Base-by-base conservation (phyloP, 1,140 invertebrate species). In the Rhynchophorus ferrugineus region DNA sequence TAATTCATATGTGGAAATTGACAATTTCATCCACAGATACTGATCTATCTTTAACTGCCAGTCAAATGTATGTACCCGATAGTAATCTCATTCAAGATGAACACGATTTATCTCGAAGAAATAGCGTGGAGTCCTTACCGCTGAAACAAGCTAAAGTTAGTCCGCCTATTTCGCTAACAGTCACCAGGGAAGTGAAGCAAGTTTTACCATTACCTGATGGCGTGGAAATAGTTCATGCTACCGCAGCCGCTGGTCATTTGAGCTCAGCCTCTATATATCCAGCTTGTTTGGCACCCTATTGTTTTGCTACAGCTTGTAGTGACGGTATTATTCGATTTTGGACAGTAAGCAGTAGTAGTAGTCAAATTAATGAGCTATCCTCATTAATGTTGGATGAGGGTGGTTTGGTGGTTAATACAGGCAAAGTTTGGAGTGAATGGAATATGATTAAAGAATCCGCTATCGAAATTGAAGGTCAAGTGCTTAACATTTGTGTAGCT, bases 201-300 rank as follows among this genome's bases (percentile, higher is more conserved):
- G 61, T 85, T 42, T 72, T 97, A 33, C 83, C 87, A 0, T 69
- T 97, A 16, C 92, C 92, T 0, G 83, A 89, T 51, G 90, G 87
- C 21, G 91, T 97, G 9, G 88, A 93, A 68, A 85, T 96, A 3
- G 83, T 94, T 45, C 88, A 92, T 70, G 93, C 92, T 1, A 82
- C 89, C 0, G 90, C 93, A 3, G 90, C 95, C 1, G 95, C 94
- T 3, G 95, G 95, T 1, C 95, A 99, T 73, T 73, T 98, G 17
- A 95, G 93, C 67, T 97, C 94, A n/a, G 92, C 95, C 1, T 95
- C 92, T 24, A 95, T 99, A 63, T 98, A 98, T 74, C 94, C 95
- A 14, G 94, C 94, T 35, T 98, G 95, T 71, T 87, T 95, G 68
- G 93, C 95, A 0, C 95, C 95, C 0, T 99, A 98, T 65, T 89